These are phyloP conservation scores for Polypedilum pembai DNA, from an alignment of 1,140 invertebrate genomes.

Conservation along the genomic window DNA sequence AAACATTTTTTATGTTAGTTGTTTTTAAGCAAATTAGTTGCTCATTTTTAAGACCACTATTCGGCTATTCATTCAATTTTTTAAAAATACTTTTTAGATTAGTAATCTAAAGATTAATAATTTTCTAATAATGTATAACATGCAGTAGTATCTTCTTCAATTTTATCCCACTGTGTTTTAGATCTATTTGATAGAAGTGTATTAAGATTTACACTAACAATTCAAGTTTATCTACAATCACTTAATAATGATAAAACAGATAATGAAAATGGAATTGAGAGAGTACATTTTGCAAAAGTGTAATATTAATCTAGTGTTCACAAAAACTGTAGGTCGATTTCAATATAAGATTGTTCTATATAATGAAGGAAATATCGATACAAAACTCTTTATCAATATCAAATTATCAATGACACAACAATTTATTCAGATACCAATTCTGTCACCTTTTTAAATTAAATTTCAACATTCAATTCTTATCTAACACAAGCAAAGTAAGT, in stretches of 20 bases:
- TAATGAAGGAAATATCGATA: constrained; percentile 32
- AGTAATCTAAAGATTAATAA: too few relatives aligned
- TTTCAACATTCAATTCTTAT: neutral
- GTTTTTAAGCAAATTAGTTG: too few relatives aligned
- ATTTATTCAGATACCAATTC: constrained; percentile 32
- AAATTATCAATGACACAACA: constrained; percentile 33
- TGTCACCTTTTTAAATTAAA: neutral
- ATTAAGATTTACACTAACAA: constrained; percentile 40
- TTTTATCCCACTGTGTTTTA: constrained; percentile 35
- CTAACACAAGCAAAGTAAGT: neutral
- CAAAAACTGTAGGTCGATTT: constrained; percentile 32
- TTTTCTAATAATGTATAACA: too few relatives aligned
- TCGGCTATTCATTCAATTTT: too few relatives aligned
- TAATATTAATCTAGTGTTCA: constrained; percentile 30
- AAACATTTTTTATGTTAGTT: too few relatives aligned
- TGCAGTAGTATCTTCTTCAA: too few relatives aligned
- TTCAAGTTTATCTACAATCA: constrained; percentile 36
- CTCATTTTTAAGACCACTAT: too few relatives aligned
- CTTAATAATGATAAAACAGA: constrained; percentile 36
- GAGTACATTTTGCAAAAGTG: constrained; percentile 38
- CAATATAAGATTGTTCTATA: constrained; percentile 33
- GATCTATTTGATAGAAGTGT: constrained; percentile 38
- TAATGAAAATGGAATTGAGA: constrained; percentile 40
- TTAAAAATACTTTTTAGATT: too few relatives aligned
- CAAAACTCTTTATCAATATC: constrained; percentile 32